These are phyloP conservation scores for Capreolus pygargus DNA, from an alignment of 2,113 vertebrate genomes.

Conservation along the genomic window DNA sequence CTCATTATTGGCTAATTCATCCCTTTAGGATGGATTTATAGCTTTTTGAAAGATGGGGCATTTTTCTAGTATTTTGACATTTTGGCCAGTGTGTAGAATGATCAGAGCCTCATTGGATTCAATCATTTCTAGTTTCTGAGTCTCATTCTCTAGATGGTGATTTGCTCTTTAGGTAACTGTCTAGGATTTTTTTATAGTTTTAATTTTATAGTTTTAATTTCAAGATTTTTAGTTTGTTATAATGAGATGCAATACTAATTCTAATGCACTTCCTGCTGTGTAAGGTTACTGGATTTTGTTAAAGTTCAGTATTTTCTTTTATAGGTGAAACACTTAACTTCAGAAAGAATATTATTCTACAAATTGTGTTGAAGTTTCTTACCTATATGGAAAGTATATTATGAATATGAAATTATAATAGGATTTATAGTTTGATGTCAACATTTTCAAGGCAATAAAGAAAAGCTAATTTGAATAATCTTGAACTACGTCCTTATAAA, in stretches of 20 bases:
- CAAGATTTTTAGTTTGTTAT: not conserved
- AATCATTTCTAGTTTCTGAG: not conserved
- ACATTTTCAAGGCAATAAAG: not conserved
- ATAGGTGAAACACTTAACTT: not conserved
- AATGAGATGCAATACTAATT: not conserved
- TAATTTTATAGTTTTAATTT: conserved; percentile 30
- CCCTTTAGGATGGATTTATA: not conserved
- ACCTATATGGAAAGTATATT: not conserved
- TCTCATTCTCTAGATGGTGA: not conserved
- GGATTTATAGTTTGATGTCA: not conserved
- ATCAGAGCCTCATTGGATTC: not conserved
- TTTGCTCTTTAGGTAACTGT: not conserved
- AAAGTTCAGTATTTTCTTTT: not conserved
- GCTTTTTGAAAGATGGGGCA: not conserved
- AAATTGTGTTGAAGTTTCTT: not conserved
- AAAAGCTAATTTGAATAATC: not conserved
- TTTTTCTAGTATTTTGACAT: not conserved
- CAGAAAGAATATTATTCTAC: not conserved
- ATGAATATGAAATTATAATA: not conserved
- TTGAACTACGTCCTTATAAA: not conserved
- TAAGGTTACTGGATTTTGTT: not conserved
- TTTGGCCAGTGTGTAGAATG: not conserved
- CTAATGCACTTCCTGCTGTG: not conserved
- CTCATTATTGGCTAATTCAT: not conserved
- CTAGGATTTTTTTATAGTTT: not conserved